These are phyloP conservation scores for Scaptomyza montana DNA, from an alignment of 1,140 invertebrate species.

Conservation along the genomic window DNA sequence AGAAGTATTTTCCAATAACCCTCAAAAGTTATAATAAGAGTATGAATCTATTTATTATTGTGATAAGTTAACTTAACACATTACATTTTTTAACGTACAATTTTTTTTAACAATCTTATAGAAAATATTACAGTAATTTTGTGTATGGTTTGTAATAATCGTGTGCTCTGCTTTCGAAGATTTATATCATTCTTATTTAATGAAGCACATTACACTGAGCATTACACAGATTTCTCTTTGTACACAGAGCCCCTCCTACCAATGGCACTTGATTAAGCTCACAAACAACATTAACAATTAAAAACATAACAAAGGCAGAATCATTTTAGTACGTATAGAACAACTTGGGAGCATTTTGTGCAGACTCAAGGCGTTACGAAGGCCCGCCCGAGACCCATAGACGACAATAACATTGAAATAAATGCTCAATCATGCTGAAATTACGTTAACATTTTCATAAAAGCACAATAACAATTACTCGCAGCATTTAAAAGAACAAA, in stretches of 20 bases:
- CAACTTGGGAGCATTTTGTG: not conserved
- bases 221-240: not conserved
- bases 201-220: not conserved
- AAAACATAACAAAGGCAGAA: constrained; percentile 32
- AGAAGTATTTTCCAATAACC: too few species aligned
- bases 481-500: too few species aligned
- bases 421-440: constrained; percentile 64
- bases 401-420: constrained; percentile 63
- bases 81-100: constrained; percentile 2
- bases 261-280: constrained; percentile 12
- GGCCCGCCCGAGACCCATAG: constrained; percentile 41
- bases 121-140: too few species aligned
- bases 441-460: constrained; percentile 63
- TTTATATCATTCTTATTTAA: not conserved
- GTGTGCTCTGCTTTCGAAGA: not conserved
- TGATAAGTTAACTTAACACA: too few species aligned
- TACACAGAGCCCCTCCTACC: too few species aligned
- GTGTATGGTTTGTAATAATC: not conserved
- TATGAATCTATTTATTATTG: too few species aligned
- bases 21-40: too few species aligned
- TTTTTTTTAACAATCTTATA: too few species aligned
- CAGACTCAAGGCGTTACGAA: not conserved
- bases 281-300: constrained; percentile 16
- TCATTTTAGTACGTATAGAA: constrained; percentile 18
- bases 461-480: constrained; percentile 26